Evolutionary conservation across 1,140 invertebrate species (phyloP).

Genomic region (Dinoponera quadriceps): DNA sequence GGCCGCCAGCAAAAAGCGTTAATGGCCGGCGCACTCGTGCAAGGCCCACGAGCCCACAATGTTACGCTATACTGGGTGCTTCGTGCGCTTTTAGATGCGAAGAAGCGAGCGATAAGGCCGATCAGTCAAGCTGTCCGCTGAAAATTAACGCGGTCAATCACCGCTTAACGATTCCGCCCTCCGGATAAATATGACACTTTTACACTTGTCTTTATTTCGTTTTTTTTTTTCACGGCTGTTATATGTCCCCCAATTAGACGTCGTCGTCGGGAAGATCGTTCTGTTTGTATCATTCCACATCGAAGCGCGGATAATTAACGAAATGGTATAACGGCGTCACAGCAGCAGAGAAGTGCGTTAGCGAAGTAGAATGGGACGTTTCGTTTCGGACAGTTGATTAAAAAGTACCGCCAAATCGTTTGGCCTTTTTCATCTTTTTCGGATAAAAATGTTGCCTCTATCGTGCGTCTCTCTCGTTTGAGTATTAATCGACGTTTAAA

Average conservation of each 20-base stretch:
- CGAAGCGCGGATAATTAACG: conserved; percentile 16
- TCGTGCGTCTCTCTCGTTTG: too few relatives aligned
- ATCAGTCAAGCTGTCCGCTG: conserved; percentile 49
- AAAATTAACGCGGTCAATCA: conserved; percentile 58
- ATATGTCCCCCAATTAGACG: conserved; percentile 1
- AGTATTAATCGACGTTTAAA: too few relatives aligned
- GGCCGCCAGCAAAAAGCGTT: conserved; percentile 69
- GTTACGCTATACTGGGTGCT: conserved; percentile 54
- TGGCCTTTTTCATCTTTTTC: too few relatives aligned
- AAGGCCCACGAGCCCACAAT: conserved; percentile 59
- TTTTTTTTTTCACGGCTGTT: conserved; percentile 35
- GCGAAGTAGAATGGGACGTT: not conserved
- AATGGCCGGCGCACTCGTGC: conserved; percentile 59
- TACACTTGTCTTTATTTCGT: conserved; percentile 36
- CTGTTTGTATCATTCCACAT: conserved; percentile 18
- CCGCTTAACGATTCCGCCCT: conserved; percentile 32
- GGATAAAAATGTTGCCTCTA: not conserved
- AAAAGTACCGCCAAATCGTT: conserved; percentile 12
- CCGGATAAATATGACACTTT: conserved; percentile 49
- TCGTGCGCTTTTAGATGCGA: conserved; percentile 14
- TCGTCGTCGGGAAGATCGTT: conserved; percentile 7
- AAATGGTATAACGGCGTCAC: not conserved
- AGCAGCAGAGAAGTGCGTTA: conserved; percentile 18
- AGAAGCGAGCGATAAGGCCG: conserved; percentile 16
- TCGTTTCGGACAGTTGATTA: not conserved